Conservation (phyloP, 1,140 invertebrate genomes). For the Bathynomus jamesi region DNA sequence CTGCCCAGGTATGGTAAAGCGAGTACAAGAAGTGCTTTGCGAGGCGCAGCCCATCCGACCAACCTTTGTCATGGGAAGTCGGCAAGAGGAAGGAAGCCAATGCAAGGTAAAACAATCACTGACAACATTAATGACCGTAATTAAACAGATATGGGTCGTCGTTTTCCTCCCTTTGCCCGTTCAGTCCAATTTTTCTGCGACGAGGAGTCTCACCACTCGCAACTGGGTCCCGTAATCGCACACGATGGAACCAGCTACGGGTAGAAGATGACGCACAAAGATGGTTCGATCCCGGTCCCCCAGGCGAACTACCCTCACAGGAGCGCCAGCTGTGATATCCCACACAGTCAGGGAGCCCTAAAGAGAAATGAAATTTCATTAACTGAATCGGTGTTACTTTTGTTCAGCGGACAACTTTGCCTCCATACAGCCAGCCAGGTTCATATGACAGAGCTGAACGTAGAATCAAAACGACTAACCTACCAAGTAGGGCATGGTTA, state of each 20-base stretch:
- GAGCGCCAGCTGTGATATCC: constrained; percentile 80
- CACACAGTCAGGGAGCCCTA: constrained; percentile 80
- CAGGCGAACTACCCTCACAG: constrained; percentile 72
- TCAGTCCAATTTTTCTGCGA: constrained; percentile 53
- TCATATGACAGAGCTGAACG: neutral
- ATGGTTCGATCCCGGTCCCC: constrained; percentile 64
- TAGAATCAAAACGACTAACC: neutral
- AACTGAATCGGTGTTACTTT: neutral
- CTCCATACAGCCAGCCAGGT: neutral
- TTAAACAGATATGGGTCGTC: too few relatives aligned
- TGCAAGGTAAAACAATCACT: too few relatives aligned
- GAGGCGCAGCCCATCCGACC: too few relatives aligned
- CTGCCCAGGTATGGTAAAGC: too few relatives aligned
- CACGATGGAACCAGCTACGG: constrained; percentile 67
- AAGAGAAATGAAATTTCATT: constrained; percentile 22
- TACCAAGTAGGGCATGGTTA: too few relatives aligned
- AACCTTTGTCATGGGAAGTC: too few relatives aligned
- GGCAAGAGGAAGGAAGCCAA: too few relatives aligned
- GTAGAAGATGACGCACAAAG: constrained; percentile 69
- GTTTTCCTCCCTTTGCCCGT: neutral
- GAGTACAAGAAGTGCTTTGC: too few relatives aligned
- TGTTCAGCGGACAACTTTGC: neutral
- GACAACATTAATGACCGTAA: too few relatives aligned
- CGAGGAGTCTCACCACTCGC: constrained; percentile 79
- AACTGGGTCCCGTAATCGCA: constrained; percentile 91